These are phyloP conservation scores for Gallirallus australis DNA, from an alignment of 2,797 vertebrate species.

Conservation along the genomic window DNA sequence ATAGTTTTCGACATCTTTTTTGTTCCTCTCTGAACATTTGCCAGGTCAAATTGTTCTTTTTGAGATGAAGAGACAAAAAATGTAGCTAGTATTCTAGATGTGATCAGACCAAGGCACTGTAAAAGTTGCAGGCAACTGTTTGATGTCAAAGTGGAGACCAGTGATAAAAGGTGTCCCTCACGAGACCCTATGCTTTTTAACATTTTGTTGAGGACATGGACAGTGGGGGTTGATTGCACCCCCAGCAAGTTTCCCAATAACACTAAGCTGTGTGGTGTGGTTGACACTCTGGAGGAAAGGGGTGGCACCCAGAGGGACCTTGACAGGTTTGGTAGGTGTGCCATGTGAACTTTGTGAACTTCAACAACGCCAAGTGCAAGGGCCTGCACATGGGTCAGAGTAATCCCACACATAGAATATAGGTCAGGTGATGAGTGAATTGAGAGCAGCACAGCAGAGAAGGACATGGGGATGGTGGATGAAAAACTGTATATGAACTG, in stretches of 20 bases:
- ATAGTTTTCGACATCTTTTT: neutral
- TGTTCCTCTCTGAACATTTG: neutral
- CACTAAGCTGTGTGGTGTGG: neutral
- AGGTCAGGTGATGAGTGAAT: neutral
- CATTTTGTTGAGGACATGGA: neutral
- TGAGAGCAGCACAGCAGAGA: neutral
- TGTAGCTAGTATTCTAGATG: neutral
- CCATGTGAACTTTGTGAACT: neutral
- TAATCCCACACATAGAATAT: neutral
- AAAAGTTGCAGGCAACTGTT: neutral
- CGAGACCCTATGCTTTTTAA: rapidly evolving
- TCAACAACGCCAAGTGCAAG: neutral
- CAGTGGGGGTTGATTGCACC: neutral
- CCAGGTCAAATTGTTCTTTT: neutral
- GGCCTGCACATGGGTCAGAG: too few species aligned
- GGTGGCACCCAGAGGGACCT: neutral
- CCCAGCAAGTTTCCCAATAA: neutral
- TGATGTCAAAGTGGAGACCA: neutral
- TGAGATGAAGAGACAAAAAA: neutral
- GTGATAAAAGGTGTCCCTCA: too few species aligned
- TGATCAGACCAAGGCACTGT: neutral
- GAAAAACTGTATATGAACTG: neutral
- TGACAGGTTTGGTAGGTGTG: neutral
- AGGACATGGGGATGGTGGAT: too few species aligned
- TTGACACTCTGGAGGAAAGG: neutral